Percentiles rank a stretch among this genome's conserved stretches.
Evolutionary conservation across 2,113 vertebrate genomes (phyloP).

Genomic region (Uropsilus gracilis): DNA sequence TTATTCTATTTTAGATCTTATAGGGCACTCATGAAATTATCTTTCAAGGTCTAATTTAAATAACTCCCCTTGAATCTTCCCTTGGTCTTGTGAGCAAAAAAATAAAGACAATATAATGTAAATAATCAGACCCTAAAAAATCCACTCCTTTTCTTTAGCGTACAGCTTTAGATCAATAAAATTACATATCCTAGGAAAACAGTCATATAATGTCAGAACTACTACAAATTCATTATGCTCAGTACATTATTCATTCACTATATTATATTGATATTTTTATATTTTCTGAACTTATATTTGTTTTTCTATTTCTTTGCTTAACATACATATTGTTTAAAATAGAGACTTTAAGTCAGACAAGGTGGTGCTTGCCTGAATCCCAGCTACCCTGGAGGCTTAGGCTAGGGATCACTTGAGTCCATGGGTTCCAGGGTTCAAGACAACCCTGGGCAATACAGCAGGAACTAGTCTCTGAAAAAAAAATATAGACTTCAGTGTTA

Average conservation of each 20-base stretch:
- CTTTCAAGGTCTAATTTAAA: slow-evolving; percentile 11
- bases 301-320: slow-evolving; percentile 9
- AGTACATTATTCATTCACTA: background rate
- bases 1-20: background rate
- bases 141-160: background rate
- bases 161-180: background rate
- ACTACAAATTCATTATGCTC: background rate
- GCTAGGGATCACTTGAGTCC: too few relatives aligned
- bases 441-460: too few relatives aligned
- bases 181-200: background rate
- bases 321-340: background rate
- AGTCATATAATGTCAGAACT: background rate
- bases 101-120: background rate
- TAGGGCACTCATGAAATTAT: background rate
- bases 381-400: too few relatives aligned
- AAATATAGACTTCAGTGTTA: too few relatives aligned
- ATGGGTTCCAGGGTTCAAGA: too few relatives aligned
- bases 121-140: background rate
- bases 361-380: too few relatives aligned
- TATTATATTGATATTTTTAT: background rate
- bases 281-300: background rate
- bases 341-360: background rate
- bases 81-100: background rate
- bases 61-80: background rate
- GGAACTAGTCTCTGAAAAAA: too few relatives aligned